Conservation (phyloP, 2,888 invertebrate genomes). For the Tetragnatha montana region DNA sequence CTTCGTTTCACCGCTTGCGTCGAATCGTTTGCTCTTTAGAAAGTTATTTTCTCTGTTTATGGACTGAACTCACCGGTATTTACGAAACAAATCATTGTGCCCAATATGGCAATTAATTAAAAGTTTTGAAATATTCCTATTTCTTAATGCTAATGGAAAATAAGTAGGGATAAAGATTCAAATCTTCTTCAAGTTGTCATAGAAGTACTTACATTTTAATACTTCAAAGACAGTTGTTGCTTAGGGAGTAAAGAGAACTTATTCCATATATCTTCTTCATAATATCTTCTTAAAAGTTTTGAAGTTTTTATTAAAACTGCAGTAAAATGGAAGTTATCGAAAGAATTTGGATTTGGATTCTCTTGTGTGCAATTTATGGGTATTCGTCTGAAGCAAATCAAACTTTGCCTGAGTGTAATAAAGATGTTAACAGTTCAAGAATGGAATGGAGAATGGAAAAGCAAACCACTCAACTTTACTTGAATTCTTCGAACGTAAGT, state of each 20-base stretch:
- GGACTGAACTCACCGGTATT: not conserved
- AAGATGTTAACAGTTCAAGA: constrained; percentile 46
- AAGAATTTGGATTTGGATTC: constrained; percentile 48
- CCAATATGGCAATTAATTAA: not conserved
- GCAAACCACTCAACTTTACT: constrained; percentile 40
- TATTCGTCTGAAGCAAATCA: constrained; percentile 12
- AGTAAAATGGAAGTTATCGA: constrained; percentile 22
- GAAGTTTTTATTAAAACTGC: not conserved
- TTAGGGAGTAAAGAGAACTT: too few relatives aligned
- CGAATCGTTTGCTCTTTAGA: not conserved
- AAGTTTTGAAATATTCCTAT: too few relatives aligned
- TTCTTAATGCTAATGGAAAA: too few relatives aligned
- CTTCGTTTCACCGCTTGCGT: not conserved
- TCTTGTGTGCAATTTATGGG: constrained; percentile 6
- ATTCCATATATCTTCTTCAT: too few relatives aligned
- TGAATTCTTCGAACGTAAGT: constrained; percentile 60
- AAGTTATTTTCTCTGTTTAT: not conserved
- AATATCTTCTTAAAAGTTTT: too few relatives aligned
- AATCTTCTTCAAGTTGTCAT: too few relatives aligned
- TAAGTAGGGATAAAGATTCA: too few relatives aligned
- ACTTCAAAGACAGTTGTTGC: too few relatives aligned
- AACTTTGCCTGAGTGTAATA: constrained; percentile 42
- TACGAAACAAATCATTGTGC: not conserved
- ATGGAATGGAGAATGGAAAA: constrained; percentile 54
- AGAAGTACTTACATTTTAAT: too few relatives aligned